phyloP scores from a whole-genome alignment of 2,797 vertebrate species.

The Gorsachius magnificus region DNA sequence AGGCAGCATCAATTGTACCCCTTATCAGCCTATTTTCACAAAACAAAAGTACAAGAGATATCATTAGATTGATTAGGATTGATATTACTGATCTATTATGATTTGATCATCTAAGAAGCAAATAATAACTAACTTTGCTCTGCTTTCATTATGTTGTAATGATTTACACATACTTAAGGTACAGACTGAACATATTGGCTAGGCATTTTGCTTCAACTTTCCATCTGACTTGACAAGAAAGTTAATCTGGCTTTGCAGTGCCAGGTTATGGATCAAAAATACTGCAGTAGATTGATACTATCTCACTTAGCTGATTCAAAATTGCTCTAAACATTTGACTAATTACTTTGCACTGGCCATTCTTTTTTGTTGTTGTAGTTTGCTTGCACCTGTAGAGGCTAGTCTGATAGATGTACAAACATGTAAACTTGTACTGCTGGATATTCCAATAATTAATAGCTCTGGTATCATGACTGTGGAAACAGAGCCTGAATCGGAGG shows the following conservation, averaged over 20 bases:
- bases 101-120: background rate
- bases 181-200: background rate
- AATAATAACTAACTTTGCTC: background rate
- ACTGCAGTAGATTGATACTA: background rate
- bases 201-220: background rate
- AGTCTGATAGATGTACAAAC: background rate
- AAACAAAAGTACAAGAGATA: background rate
- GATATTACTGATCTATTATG: background rate
- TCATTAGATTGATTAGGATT: background rate
- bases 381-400: background rate
- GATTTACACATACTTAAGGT: background rate
- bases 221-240: background rate
- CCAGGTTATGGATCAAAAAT: background rate
- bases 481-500: background rate
- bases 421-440: background rate
- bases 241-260: background rate
- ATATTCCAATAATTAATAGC: background rate
- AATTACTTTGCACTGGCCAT: background rate
- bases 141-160: background rate
- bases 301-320: background rate
- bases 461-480: background rate
- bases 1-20: background rate
- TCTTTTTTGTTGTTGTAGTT: background rate
- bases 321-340: background rate
- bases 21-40: background rate